These are phyloP conservation scores for Esox masquinongy DNA, from an alignment of 2,797 vertebrate species.

Conservation along the genomic window DNA sequence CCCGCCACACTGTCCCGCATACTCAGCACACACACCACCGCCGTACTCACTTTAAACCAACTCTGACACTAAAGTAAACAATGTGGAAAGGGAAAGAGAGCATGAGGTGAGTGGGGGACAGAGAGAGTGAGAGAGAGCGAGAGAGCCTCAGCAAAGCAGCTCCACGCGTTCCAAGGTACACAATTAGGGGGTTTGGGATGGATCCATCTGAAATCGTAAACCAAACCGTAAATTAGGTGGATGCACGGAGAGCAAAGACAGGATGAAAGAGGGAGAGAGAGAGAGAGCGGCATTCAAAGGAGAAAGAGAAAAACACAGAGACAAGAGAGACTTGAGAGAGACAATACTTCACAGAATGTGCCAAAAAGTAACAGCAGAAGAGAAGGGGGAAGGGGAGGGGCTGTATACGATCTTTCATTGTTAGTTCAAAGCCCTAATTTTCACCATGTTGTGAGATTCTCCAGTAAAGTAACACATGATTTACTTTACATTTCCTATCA, in stretches of 20 bases:
- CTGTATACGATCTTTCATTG: conserved; percentile 48
- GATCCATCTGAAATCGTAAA: conserved; percentile 43
- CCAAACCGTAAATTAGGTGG: conserved; percentile 37
- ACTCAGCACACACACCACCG: conserved; percentile 45
- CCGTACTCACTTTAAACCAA: conserved; percentile 53
- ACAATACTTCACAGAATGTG: conserved; percentile 19
- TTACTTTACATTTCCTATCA: conserved; percentile 52
- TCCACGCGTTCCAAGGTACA: conserved; percentile 31
- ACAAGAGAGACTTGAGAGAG: conserved; percentile 14
- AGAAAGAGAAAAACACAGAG: not conserved
- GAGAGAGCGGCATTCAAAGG: not conserved
- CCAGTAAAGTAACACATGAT: conserved; percentile 41
- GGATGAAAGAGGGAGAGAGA: not conserved
- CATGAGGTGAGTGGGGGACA: not conserved
- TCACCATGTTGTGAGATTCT: conserved; percentile 38
- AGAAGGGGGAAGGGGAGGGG: conserved; percentile 22
- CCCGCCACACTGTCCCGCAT: conserved; percentile 16
- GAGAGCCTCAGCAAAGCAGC: not conserved
- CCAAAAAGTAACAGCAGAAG: not conserved
- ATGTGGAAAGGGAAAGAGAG: conserved; percentile 6
- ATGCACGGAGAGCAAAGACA: conserved; percentile 6
- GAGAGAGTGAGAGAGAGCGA: not conserved
- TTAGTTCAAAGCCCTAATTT: conserved; percentile 51
- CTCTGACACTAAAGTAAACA: conserved; percentile 62
- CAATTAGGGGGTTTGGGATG: conserved; percentile 38